Evolutionary conservation across 64 coral and sea anemone species (phyloP), one percentile per base, ranked within the genome.

Genomic region (Montipora foliosa): DNA sequence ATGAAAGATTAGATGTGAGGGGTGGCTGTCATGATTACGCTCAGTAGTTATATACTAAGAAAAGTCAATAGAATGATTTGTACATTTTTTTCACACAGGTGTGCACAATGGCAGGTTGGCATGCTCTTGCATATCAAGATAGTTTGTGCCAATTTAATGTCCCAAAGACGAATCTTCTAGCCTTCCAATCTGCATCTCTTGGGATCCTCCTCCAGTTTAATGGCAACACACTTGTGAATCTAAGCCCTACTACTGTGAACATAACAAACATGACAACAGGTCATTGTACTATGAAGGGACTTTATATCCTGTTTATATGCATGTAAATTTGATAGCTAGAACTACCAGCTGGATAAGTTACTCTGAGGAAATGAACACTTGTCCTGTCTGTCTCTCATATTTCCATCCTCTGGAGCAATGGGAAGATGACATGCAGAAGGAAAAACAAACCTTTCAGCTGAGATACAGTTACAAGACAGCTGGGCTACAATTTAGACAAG

Each of bases 151-250:
- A 92, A 15, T 17, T 62, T 3, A 93, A 64, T 49, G 74, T 93
- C 46, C 81, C 91, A 25, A 76, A 48, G 81, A 93, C 52, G 58
- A 49, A 93, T 47, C 83, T 76, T 12, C 70, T 87, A 76, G 58
- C 73, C 53, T 93, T 93, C 24, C 71, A 93, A 64, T 50, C 15
- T 19, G 84, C 82, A 78, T 78, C 20, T 7, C 87, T 93, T 87
- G 91, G 71, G 2, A 15, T 75, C 21, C 53, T 93, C 19, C 48
- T 93, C 21, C 91, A 93, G 75, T 93, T 93, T 62, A 93, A 93
- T 69, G 82, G 47, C 5, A 47, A 93, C 50, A 13, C 84, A 22
- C 5, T 17, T 48, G 91, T 93, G 2, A 93, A 87, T 68, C 45
- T 93, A 45, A 79, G 82, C 49, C 37, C 67, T 20, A 0, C 68